Evolutionary conservation across 2,888 invertebrate species (phyloP), one percentile per base, ranked within the genome.

Genomic region (Synanthedon formicaeformis): DNA sequence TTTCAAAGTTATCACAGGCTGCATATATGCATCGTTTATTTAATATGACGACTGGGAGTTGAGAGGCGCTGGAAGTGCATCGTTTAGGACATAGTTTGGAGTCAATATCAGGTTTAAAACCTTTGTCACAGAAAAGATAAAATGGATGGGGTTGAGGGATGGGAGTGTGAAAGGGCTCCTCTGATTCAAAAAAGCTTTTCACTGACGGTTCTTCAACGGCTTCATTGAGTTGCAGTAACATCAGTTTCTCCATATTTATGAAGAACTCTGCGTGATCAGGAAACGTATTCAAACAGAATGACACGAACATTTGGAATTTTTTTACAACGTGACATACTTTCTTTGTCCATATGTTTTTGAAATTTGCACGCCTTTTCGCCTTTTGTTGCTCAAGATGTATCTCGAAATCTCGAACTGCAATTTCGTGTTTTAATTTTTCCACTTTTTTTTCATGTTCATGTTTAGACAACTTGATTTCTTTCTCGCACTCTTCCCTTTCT

Each of bases 181-280:
- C 78, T 2, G 54, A 48, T 52, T 68, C 64, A 54, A 85, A 72
- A n/a, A 85, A 67, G 55, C 76, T 85, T 56, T 73, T 71, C 40
- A 62, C 67, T 3, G 57, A 60, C 0, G 83, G 80, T 41, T 76
- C 63, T 12, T 78, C 74, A n/a, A 76, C 53, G 2, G 67, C 65
- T 55, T 79, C 71, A 53, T 71, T 73, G 11, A 87, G 52, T 57
- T 87, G 87, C 53, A 85, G 53, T 58, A 86, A 59, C 81, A 87
- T 77, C 48, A 86, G 58, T 56, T 80, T 82, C 57, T 87, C 86
- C 69, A 84, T 74, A 50, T 86, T 78, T 48, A 81, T 68, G 57
- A 87, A 85, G 62, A 85, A 86, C 1, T 85, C 85, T 1, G 81
- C 81, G 51, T 84, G 72, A 13, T 83, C 78, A 2, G 87, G 87